Evolutionary conservation across 2,888 invertebrate genomes (phyloP), one percentile per base, ranked within the genome.

Genomic region (Napeogenes inachia): DNA sequence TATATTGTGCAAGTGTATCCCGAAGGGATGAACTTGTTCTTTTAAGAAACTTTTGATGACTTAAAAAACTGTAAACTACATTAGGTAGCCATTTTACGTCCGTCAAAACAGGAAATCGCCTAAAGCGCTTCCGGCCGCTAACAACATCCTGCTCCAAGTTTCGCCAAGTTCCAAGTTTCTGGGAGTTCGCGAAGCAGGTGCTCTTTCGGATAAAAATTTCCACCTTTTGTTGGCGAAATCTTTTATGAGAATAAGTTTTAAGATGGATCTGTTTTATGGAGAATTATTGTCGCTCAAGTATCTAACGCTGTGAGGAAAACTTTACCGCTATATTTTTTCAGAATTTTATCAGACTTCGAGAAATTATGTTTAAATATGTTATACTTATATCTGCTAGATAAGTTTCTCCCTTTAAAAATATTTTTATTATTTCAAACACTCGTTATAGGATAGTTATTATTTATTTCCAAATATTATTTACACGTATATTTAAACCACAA

Each of bases 41-140:
- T 50, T 12, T 30, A 38, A 59, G 56, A 64, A 60, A 63, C 57
- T 61, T 63, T 65, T 53, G 45, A 53, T 58, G 33, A 61, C 55
- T 64, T 59, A 53, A 62, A 60, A 60, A 60, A 54, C 53, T 54
- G 57, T 57, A 70, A 71, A 71, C 71, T 72, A 70, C 69, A 72
- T 70, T 68, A 74, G 68, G 66, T 68, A 66, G 72, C 76, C 80
- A 82, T 84, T 84, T 83, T 77, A 68, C 82, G 82, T 86, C 84
- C 85, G 82, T 84, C 87, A 88, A 84, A 88, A 87, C 87, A 84
- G 87, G 88, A 87, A 87, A 84, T 81, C 81, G 88, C 89, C 87
- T 81, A 87, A 87, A 90, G 89, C 89, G 83, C 84, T 89, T 90
- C 89, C 89, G 89, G 87, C 88, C 86, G 89, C 89, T 90, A 90